Base-by-base conservation (phyloP, 2,888 invertebrate species). In the Thyatira batis region DNA sequence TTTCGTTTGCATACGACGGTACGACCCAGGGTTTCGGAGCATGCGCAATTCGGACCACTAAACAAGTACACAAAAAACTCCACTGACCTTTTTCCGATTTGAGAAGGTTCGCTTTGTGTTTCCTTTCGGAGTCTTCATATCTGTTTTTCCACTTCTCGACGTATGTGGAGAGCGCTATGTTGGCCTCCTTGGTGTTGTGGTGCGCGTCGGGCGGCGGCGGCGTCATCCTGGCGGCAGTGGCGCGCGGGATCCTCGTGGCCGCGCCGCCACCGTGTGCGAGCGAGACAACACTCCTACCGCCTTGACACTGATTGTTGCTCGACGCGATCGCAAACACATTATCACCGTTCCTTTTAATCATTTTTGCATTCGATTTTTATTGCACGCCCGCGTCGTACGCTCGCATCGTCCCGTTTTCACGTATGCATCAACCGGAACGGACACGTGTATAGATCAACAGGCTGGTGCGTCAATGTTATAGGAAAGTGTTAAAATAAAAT, bases 51-150 rank as follows among this genome's bases (percentile, higher is more conserved):
- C 45, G 43, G 53, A 61, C 51, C 57, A 53, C 58, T 69, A 76
- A 73, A 76, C 65, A 66, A 60, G 54, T 66, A 64, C 61, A 55
- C 58, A 65, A 67, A 71, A 67, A 69, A 68, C 68, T n/a, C n/a
- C 63, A 88, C 93, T 92, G 82, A 95, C 96, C 93, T 92, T 95
- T 94, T 90, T 95, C 95, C 58, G 93, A 93, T 82, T 95, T 94
- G 61, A 94, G 93, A 50, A 95, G 91, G 67, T 95, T 84, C 49
- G 92, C 80, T 82, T 95, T 95, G 81, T 95, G 92, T 80, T 93
- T 94, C 71, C 94, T 93, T 79, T 95, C 95, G 5, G 94, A 92
- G 45, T 95, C 95, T 71, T 95, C 95, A 80, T 93, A 95, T 87
- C 94, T 94, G 61, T 84, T 89, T 87, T 94, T 95, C 95, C 95